Conservation (phyloP, 1,140 invertebrate genomes). For the Streblospio benedicti region DNA sequence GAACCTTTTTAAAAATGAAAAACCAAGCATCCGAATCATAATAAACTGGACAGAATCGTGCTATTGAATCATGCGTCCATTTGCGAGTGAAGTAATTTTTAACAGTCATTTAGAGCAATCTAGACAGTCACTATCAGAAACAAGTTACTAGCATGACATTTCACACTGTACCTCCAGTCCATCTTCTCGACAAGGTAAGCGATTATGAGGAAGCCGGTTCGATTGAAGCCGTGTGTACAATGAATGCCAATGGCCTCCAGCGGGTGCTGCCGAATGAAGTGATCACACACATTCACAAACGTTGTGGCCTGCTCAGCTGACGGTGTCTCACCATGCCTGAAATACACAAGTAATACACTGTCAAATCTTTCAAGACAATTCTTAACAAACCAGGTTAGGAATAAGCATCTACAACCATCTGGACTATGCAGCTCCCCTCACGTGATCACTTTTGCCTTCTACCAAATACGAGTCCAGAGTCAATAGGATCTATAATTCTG, state of each 20-base stretch:
- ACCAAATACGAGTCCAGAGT: too few relatives aligned
- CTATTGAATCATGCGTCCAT: too few relatives aligned
- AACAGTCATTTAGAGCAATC: not conserved
- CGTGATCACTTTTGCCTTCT: too few relatives aligned
- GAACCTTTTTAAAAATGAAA: too few relatives aligned
- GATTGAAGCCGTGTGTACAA: slow-evolving; percentile 98
- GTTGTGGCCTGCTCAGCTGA: slow-evolving; percentile 63
- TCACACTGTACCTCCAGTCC: slow-evolving; percentile 43
- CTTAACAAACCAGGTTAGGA: too few relatives aligned
- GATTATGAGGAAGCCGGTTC: slow-evolving; percentile 87
- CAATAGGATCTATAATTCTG: too few relatives aligned
- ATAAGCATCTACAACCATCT: too few relatives aligned
- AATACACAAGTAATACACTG: slow-evolving; percentile 13
- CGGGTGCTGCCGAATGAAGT: slow-evolving; percentile 69
- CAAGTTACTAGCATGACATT: not conserved
- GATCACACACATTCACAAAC: slow-evolving; percentile 69
- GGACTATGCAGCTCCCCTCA: too few relatives aligned
- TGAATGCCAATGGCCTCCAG: slow-evolving; percentile 77
- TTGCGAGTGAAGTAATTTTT: too few relatives aligned
- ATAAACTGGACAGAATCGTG: too few relatives aligned
- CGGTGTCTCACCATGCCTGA: slow-evolving; percentile 44
- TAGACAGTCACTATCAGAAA: not conserved
- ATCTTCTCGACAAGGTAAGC: slow-evolving; percentile 78
- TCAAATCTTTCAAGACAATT: too few relatives aligned
- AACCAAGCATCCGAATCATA: too few relatives aligned